These are phyloP conservation scores for Styela clava DNA, from an alignment of 23 tunicate genomes.

Conservation along the genomic window DNA sequence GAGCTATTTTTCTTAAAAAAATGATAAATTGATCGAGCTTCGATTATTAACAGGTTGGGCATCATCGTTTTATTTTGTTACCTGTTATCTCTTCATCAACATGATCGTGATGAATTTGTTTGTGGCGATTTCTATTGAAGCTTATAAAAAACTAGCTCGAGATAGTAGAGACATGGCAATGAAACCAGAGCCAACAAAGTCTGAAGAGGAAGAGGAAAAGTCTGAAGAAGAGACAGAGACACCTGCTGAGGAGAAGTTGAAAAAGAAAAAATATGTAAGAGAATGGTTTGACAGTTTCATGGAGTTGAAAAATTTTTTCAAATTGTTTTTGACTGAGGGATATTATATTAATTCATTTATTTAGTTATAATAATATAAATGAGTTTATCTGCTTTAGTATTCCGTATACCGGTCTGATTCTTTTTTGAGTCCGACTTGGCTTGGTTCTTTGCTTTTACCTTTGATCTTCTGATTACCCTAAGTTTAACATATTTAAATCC, in stretches of 20 bases:
- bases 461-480: too few species aligned
- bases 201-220: conserved; percentile 10
- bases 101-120: conserved; percentile 96
- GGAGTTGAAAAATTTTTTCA: background rate
- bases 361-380: too few species aligned
- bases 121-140: conserved; percentile 95
- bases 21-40: too few species aligned
- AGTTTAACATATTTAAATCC: too few species aligned
- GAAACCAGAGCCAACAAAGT: conserved; percentile 15
- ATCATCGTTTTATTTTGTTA: conserved; percentile 61
- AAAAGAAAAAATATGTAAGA: conserved; percentile 16
- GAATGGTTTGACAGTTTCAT: too few species aligned
- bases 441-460: too few species aligned
- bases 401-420: too few species aligned
- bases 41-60: conserved; percentile 53
- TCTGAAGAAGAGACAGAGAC: background rate
- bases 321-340: too few species aligned
- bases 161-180: background rate
- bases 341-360: too few species aligned
- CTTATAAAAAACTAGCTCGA: conserved; percentile 84
- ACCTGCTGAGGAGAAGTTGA: background rate
- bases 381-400: too few species aligned
- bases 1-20: too few species aligned
- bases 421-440: too few species aligned
- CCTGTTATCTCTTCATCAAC: conserved; percentile 86